Evolutionary conservation across 2,888 invertebrate species (phyloP).

Genomic region (Syrista parreyssii): DNA sequence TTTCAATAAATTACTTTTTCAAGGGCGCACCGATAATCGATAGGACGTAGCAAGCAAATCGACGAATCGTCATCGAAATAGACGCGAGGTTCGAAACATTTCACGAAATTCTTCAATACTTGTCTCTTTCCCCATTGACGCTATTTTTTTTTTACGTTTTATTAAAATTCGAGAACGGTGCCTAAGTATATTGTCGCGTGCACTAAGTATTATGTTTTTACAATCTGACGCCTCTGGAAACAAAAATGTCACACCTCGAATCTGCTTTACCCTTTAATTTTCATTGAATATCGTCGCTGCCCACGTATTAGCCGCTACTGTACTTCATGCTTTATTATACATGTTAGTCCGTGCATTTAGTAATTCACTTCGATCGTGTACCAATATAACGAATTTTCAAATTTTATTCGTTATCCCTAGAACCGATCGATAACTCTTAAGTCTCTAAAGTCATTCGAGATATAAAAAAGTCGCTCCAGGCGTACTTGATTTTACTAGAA

Average conservation of each 20-base stretch:
- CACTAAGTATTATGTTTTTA: slow-evolving; percentile 34
- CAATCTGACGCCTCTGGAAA: slow-evolving; percentile 1
- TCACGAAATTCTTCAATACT: background rate
- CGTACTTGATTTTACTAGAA: slow-evolving; percentile 27
- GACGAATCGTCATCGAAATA: background rate
- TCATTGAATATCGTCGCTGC: background rate
- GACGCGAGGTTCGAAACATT: background rate
- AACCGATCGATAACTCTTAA: slow-evolving; percentile 12
- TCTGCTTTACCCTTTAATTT: background rate
- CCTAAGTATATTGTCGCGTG: slow-evolving; percentile 41
- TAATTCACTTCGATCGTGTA: slow-evolving; percentile 16
- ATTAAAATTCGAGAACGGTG: background rate
- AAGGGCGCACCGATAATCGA: background rate
- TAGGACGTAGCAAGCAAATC: background rate
- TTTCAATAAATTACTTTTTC: background rate
- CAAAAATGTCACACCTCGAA: background rate
- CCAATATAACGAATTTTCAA: slow-evolving; percentile 4
- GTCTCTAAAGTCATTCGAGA: slow-evolving; percentile 13
- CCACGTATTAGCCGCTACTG: background rate
- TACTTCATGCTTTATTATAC: background rate
- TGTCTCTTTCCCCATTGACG: background rate
- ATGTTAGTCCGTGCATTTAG: slow-evolving; percentile 11
- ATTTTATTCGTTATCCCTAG: slow-evolving; percentile 10
- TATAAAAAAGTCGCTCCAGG: slow-evolving; percentile 30
- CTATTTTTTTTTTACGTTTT: background rate